Conservation (phyloP, 2,113 vertebrate species). For the Megaceryle maxima region DNA sequence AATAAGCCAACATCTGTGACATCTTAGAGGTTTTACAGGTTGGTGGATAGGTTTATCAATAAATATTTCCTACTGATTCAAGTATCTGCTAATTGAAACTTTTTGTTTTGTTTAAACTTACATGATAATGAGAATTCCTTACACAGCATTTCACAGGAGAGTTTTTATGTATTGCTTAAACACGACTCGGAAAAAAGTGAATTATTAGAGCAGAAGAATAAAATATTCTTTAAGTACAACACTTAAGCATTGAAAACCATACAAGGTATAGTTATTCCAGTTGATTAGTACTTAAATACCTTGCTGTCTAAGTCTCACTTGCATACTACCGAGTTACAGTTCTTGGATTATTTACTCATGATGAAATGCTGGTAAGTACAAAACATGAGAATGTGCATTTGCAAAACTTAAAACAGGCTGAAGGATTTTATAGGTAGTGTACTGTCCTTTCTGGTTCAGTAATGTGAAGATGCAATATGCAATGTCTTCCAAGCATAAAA, state of each 20-base stretch:
- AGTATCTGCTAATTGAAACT: background rate
- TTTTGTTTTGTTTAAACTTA: background rate
- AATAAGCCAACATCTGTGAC: background rate
- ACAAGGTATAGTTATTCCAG: background rate
- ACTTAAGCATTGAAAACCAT: background rate
- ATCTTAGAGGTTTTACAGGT: background rate
- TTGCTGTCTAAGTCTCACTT: background rate
- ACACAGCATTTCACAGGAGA: fast-evolving
- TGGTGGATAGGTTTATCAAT: background rate
- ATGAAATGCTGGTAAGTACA: background rate
- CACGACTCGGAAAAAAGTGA: background rate
- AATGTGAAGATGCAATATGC: background rate
- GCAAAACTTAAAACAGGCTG: fast-evolving
- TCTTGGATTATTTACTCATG: background rate
- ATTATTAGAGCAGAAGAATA: background rate
- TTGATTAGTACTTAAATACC: background rate
- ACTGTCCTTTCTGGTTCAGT: background rate
- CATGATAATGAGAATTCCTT: background rate
- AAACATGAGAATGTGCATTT: background rate
- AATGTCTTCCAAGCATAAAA: background rate
- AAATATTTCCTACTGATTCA: background rate
- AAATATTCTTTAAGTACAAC: background rate
- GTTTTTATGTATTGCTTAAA: background rate
- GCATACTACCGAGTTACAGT: background rate
- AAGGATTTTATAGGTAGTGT: background rate